Base-by-base conservation (phyloP, 1,140 invertebrate genomes). In the Neocloeon triangulifer region DNA sequence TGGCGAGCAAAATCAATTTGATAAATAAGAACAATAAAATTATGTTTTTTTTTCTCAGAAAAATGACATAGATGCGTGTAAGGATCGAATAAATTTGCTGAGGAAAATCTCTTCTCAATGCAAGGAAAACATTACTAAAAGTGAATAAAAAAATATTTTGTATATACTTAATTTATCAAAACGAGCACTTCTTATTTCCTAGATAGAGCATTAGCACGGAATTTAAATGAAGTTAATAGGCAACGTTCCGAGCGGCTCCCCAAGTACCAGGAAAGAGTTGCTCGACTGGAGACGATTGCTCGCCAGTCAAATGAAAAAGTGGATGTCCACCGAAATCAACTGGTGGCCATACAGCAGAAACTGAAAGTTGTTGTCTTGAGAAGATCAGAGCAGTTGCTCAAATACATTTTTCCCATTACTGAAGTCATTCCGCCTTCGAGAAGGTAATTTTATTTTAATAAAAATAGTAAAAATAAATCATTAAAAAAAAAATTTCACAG, bases 351-450 rank as follows among this genome's bases (percentile, higher is more conserved):
- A 38, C 54, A 59, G 23, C 53, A 61, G 12, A 45, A 62, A 19
- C 45, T 73, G 18, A 74, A 72, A 39, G 63, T 62, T 40, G 43
- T 72, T 22, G 56, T 69, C 21, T 55, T 62, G 43, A 55, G 56
- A 23, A 60, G 67, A 39, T 62, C 75, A 26, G 54, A 69, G 34
- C 70, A 78, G 46, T 57, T 81, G 9, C 64, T 68, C 25, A 57
- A 71, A 40, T 75, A 72, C 50, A 75, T 84, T 43, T 81, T 84
- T 53, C 74, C 74, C 8, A 67, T 81, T 37, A 52, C 55, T 22
- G 53, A 61, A 44, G 57, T 70, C 30, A 52, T 64, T 40, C 59
- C 58, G 20, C 49, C 48, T 30, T 51, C 46, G 44, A 55, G 55
- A 54, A 47, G 43, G 43, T 12, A 25, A 34, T 20, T 33, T 32